These are phyloP conservation scores for Catharus minimus DNA, from an alignment of 2,113 vertebrate genomes.

Conservation along the genomic window DNA sequence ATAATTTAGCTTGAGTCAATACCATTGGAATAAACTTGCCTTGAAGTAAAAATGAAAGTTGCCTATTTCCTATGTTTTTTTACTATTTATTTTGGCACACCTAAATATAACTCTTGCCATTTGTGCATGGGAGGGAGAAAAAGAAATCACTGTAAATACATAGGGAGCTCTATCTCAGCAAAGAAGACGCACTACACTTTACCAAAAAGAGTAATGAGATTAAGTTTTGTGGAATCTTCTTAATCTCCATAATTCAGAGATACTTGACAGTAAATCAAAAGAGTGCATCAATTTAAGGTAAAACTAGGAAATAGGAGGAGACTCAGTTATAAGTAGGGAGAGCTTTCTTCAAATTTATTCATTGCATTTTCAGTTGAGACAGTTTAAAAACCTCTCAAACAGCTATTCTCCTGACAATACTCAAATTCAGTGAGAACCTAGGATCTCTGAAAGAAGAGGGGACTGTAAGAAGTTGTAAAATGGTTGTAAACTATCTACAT, in stretches of 20 bases:
- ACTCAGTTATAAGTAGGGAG: not conserved
- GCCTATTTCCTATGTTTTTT: not conserved
- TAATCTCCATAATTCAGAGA: not conserved
- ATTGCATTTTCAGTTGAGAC: not conserved
- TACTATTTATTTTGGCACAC: not conserved
- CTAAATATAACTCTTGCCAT: not conserved
- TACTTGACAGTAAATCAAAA: not conserved
- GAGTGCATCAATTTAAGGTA: not conserved
- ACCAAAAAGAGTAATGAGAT: not conserved
- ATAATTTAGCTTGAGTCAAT: not conserved
- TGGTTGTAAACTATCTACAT: not conserved
- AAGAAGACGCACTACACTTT: not conserved
- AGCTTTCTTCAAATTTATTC: not conserved
- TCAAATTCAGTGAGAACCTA: not conserved
- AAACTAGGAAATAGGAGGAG: not conserved
- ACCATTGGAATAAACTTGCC: not conserved
- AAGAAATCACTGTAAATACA: not conserved
- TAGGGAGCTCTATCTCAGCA: not conserved
- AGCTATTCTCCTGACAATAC: not conserved
- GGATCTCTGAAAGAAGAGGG: not conserved
- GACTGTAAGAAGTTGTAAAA: not conserved
- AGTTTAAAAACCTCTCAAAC: not conserved
- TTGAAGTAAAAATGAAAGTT: not conserved
- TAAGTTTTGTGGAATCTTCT: not conserved
- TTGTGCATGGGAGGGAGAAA: not conserved